Evolutionary conservation across 1,140 invertebrate genomes (phyloP), one percentile per base, ranked within the genome.

Genomic region (Ptiloglossa arizonensis): DNA sequence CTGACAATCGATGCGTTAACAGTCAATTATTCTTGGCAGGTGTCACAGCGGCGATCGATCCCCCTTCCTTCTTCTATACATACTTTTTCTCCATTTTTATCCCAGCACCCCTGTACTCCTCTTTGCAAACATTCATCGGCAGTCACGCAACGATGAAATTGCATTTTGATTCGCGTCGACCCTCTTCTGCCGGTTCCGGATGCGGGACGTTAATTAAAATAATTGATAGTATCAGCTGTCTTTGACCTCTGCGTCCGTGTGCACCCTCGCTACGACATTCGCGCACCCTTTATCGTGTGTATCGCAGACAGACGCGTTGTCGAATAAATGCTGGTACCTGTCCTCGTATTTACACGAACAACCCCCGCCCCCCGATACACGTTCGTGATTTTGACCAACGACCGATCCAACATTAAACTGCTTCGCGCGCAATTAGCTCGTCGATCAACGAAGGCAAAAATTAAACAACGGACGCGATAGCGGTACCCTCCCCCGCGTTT

Each of bases 21-120:
- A 75, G 72, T 68, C 72, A 75, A 75, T 74, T 74, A 74, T 66
- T 74, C 71, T 52, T 74, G 60, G 59, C 71, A 63, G 50, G 72
- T 74, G 72, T 74, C 62, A 56, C 50, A 38, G 19, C 62, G 15
- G 15, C 62, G 24, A 67, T 56, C 72, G 62, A 67, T 54, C 13
- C 24, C 35, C 13, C 24, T 9, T 1, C 52, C 4, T 8, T n/a
- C 54, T 4, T 13, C 24, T 56, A 19, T 22, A 19, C 19, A 50
- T 52, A 24, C 38, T 66, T 66, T 52, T 32, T 35, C 38, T 24
- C 0, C 48, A n/a, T 38, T 13, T 24, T 62, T 67, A 44, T 56
- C 22, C 24, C 24, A 0, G 24, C 5, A 0, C 5, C 22, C 11
- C 19, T 24, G 41, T 9, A 3, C 5, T 9, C 44, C 46, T 6